phyloP scores from a whole-genome alignment of 2,888 invertebrate species.

The Dynastes maya region DNA sequence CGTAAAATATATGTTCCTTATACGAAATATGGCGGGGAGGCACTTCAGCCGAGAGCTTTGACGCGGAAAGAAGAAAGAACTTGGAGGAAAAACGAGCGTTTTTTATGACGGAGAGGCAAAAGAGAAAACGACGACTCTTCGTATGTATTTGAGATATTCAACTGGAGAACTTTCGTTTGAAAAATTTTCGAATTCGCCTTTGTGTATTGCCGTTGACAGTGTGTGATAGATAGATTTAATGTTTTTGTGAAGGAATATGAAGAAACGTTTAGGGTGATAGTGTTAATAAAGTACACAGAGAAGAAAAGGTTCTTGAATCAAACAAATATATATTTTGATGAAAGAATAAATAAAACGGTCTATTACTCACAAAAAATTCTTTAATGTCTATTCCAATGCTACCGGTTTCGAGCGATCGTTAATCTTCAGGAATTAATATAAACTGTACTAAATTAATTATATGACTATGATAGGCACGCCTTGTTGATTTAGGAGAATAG shows the following conservation, averaged over 20 bases:
- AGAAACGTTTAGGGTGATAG: neutral
- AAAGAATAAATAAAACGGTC: too few relatives aligned
- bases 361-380: too few relatives aligned
- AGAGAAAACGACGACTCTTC: neutral
- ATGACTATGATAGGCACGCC: too few relatives aligned
- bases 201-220: constrained; percentile 1
- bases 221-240: constrained; percentile 1
- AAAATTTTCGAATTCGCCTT: constrained; percentile 1
- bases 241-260: neutral
- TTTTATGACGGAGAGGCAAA: neutral
- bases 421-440: too few relatives aligned
- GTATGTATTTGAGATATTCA: neutral
- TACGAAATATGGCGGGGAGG: neutral
- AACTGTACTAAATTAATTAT: too few relatives aligned
- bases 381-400: too few relatives aligned
- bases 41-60: neutral
- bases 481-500: too few relatives aligned
- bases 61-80: neutral
- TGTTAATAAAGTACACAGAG: too few relatives aligned
- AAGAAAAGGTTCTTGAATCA: too few relatives aligned
- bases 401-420: too few relatives aligned
- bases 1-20: constrained; percentile 20
- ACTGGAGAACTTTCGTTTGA: neutral
- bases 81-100: neutral
- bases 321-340: too few relatives aligned